Evolutionary conservation across 1,140 invertebrate genomes (phyloP).

Genomic region (Cyrtorhinus lividipennis): DNA sequence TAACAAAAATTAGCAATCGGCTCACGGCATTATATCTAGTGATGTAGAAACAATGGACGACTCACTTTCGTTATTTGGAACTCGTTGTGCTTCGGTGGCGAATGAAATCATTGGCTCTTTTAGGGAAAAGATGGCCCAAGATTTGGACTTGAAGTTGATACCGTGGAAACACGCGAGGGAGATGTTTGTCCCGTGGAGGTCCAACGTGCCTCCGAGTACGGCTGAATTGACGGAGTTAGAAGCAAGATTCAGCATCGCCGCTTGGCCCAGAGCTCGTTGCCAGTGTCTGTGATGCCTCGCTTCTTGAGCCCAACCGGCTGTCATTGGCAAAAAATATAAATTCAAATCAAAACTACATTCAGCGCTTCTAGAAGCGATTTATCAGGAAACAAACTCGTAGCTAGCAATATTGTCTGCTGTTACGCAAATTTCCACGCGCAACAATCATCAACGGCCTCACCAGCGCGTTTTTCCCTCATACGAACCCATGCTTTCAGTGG

Average conservation of each 20-base stretch:
- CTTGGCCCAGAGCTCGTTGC: conserved; percentile 62
- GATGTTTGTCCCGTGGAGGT: conserved; percentile 78
- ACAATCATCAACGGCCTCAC: too few species aligned
- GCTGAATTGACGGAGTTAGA: conserved; percentile 58
- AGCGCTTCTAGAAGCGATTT: too few species aligned
- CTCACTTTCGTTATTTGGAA: conserved; percentile 49
- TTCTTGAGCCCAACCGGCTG: conserved; percentile 34
- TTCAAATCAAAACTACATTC: neutral
- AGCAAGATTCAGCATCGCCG: conserved; percentile 57
- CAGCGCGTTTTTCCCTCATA: too few species aligned
- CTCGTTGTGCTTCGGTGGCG: conserved; percentile 83
- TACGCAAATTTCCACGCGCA: too few species aligned
- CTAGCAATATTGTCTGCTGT: too few species aligned
- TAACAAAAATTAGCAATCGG: conserved; percentile 18
- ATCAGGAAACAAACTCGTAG: too few species aligned
- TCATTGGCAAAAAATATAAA: neutral
- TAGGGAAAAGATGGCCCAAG: conserved; percentile 89
- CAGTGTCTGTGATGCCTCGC: conserved; percentile 78
- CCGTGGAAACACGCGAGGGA: conserved; percentile 94
- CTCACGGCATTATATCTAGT: neutral
- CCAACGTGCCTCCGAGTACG: conserved; percentile 84
- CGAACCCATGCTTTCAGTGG: conserved; percentile 17
- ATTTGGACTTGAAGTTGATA: conserved; percentile 92
- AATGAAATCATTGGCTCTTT: conserved; percentile 91
- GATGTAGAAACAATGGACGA: too few species aligned